Evolutionary conservation across 2,113 vertebrate genomes (phyloP), one percentile per base, ranked within the genome.

Genomic region (Pygathrix nemaeus): DNA sequence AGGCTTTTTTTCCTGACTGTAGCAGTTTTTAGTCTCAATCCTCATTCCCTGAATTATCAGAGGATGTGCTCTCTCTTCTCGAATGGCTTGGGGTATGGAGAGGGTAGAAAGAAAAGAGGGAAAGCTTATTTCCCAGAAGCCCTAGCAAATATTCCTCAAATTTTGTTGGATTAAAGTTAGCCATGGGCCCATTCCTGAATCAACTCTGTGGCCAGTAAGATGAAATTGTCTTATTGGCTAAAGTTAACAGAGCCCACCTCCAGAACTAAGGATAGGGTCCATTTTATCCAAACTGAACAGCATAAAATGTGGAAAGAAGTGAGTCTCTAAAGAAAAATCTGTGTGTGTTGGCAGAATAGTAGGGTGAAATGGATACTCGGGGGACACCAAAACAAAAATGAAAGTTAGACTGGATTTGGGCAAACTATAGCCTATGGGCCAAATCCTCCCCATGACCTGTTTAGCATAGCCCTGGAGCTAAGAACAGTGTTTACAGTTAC

Each of bases 231-330:
- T 80, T 73, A 13, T 16, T 48, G 48, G 40, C 20, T 70, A 72
- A 25, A 66, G 13, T 45, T 20, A n/a, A 32, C 3, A 23, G 14
- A 32, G 5, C 8, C 20, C 10, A 30, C 0, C 50, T 59, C 55
- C 50, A 64, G 40, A 61, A 45, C 35, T 50, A 48, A 76, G 16
- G 5, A 14, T 25, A 79, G 32, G 1, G 0, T 87, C 43, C 35
- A 4, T 4, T 4, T 4, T 48, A 27, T 9, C 9, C 38, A 75
- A 38, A 57, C 3, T 0, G 16, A 76, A 72, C 0, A 75, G 35
- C 27, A 17, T 1, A 79, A 35, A 38, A 21, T 73, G 5, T 55
- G 27, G 10, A 27, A 48, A n/a, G 30, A 0, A 0, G 9, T 10
- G 35, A 12, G 0, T 35, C 7, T 32, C 40, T 57, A 64, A 68